Conservation (phyloP, 2,113 vertebrate genomes). For the Catagonus wagneri region DNA sequence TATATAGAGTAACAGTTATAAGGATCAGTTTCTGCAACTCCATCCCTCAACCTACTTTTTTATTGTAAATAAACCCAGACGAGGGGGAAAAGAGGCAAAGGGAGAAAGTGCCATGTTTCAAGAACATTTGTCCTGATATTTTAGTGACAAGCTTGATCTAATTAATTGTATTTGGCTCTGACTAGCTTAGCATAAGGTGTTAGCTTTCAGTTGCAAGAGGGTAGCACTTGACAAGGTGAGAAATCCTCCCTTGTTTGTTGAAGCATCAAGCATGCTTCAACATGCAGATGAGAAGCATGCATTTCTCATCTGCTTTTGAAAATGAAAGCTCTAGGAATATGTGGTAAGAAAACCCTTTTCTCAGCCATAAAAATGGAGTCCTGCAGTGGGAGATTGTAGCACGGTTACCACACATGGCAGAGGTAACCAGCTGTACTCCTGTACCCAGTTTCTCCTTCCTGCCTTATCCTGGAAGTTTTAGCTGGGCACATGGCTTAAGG, state of each 20-base stretch:
- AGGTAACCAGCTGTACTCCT: neutral
- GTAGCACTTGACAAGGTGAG: conserved; percentile 60
- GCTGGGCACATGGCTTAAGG: neutral
- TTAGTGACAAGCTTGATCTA: conserved; percentile 63
- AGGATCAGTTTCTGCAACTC: conserved; percentile 72
- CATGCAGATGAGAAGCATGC: too few relatives aligned
- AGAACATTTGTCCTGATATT: conserved; percentile 71
- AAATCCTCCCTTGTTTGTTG: conserved; percentile 53
- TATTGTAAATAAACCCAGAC: conserved; percentile 69
- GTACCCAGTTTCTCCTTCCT: neutral
- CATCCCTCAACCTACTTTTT: conserved; percentile 74
- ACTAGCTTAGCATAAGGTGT: conserved; percentile 66
- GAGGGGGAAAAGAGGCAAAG: neutral
- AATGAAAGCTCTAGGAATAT: neutral
- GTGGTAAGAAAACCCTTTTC: neutral
- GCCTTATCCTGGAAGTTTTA: neutral
- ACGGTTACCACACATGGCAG: neutral
- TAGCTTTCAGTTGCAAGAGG: conserved; percentile 60
- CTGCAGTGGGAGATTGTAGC: neutral
- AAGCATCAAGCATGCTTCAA: conserved; percentile 57
- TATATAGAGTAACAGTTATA: conserved; percentile 61
- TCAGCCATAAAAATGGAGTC: neutral
- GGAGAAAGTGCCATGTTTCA: conserved; percentile 51
- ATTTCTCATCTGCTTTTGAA: conserved; percentile 53
- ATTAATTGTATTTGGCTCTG: conserved; percentile 64